Evolutionary conservation across 2,888 invertebrate species (phyloP).

Genomic region (Heliconius aoede): DNA sequence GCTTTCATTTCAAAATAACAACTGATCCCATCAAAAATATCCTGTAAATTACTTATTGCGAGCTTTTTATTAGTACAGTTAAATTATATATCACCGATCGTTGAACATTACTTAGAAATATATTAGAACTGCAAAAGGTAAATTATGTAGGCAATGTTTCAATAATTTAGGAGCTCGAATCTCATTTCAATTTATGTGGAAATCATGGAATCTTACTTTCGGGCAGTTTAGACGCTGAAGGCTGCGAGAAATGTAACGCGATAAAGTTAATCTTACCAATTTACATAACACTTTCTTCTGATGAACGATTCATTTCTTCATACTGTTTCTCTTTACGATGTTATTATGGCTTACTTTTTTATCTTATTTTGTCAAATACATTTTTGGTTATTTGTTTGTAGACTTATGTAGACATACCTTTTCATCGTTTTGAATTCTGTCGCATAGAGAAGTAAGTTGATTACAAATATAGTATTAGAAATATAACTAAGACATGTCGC

Average conservation of each 20-base stretch:
- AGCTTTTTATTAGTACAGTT: no score
- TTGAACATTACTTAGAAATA: no score
- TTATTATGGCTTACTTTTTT: neutral
- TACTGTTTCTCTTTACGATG: neutral
- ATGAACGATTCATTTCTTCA: constrained; percentile 36
- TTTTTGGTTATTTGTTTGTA: neutral
- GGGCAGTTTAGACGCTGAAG: constrained; percentile 37
- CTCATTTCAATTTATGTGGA: constrained; percentile 40
- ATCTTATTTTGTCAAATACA: neutral
- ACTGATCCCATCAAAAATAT: no score
- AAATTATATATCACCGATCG: no score
- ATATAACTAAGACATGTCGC: no score
- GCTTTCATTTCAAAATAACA: neutral
- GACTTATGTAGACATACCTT: no score
- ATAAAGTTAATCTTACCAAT: constrained; percentile 66
- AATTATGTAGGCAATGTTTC: constrained; percentile 13
- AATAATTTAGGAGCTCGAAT: constrained; percentile 29
- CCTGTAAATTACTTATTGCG: no score
- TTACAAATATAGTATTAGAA: no score
- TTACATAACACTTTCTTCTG: constrained; percentile 58
- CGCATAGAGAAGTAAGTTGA: no score
- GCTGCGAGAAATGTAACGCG: constrained; percentile 49
- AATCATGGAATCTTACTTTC: constrained; percentile 42
- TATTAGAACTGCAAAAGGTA: neutral
- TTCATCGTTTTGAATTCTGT: no score